phyloP scores from a whole-genome alignment of 2,888 invertebrate genomes.

The Sinotaia quadrata region DNA sequence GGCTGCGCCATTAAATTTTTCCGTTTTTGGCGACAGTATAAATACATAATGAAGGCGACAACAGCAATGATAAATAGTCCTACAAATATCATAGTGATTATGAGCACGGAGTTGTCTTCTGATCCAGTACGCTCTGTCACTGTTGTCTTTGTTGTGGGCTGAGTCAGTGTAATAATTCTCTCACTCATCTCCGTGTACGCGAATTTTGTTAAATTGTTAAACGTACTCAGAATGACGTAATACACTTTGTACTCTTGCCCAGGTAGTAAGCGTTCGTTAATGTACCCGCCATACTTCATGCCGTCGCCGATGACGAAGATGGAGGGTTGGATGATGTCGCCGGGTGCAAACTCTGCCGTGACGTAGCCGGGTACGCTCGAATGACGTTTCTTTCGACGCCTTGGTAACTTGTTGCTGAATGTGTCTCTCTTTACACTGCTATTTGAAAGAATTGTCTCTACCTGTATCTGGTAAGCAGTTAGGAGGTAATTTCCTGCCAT shows the following conservation, averaged over 20 bases:
- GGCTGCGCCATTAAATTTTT: slow-evolving; percentile 13
- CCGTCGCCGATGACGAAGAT: slow-evolving; percentile 86
- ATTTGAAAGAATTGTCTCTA: slow-evolving; percentile 75
- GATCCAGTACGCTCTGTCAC: neutral
- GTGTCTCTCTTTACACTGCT: no score
- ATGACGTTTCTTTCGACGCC: slow-evolving; percentile 65
- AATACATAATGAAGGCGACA: slow-evolving; percentile 49
- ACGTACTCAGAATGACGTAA: slow-evolving; percentile 81
- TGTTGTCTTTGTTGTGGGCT: neutral
- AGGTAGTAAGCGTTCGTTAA: slow-evolving; percentile 82
- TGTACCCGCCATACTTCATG: slow-evolving; percentile 81
- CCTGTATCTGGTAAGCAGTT: slow-evolving; percentile 81
- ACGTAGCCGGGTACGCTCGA: slow-evolving; percentile 74
- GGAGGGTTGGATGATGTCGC: slow-evolving; percentile 75
- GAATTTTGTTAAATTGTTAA: slow-evolving; percentile 79
- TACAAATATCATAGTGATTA: slow-evolving; percentile 36
- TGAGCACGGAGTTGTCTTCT: slow-evolving; percentile 25
- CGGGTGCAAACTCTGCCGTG: slow-evolving; percentile 82
- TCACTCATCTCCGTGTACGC: slow-evolving; percentile 75
- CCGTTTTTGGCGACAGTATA: slow-evolving; percentile 45
- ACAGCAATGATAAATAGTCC: slow-evolving; percentile 47
- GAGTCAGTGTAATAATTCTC: slow-evolving; percentile 27
- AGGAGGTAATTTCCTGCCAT: slow-evolving; percentile 86
- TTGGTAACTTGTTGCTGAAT: no score
- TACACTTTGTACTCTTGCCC: slow-evolving; percentile 79